Percentiles rank a stretch among this genome's conserved stretches.
phyloP scores from a whole-genome alignment of 2,888 invertebrate species.

The Calliopum simillimum region DNA sequence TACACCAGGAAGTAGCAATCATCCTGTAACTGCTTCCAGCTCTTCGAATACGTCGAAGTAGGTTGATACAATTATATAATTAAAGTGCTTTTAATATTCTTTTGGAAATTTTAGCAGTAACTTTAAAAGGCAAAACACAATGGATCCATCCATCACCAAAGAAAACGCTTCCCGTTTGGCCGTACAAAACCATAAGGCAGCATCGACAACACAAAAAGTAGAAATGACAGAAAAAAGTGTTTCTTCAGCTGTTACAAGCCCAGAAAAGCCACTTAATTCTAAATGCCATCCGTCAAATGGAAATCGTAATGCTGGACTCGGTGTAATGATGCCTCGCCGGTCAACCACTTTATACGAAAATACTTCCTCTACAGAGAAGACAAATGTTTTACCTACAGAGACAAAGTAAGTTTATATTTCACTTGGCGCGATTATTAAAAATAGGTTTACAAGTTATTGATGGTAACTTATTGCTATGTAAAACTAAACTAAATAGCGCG shows the following conservation, averaged over 20 bases:
- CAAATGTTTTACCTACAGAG: constrained; percentile 66
- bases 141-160: constrained; percentile 92
- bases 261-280: constrained; percentile 46
- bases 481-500: no score
- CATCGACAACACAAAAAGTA: constrained; percentile 71
- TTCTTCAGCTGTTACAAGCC: constrained; percentile 15
- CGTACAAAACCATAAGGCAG: constrained; percentile 76
- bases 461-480: no score
- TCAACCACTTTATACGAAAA: constrained; percentile 68
- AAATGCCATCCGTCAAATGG: constrained; percentile 67
- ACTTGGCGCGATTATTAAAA: no score
- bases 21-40: constrained; percentile 58
- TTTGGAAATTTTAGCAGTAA: constrained; percentile 68
- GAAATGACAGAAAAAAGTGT: no score
- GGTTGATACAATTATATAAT: no score
- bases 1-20: constrained; percentile 67
- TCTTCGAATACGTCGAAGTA: constrained; percentile 61
- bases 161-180: constrained; percentile 86
- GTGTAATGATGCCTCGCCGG: constrained; percentile 64
- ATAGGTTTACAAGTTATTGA: no score
- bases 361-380: constrained; percentile 68
- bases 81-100: no score
- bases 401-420: no score
- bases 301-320: constrained; percentile 67
- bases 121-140: constrained; percentile 90